Base-by-base conservation (phyloP, 2,113 vertebrate genomes). In the Delphinapterus leucas region DNA sequence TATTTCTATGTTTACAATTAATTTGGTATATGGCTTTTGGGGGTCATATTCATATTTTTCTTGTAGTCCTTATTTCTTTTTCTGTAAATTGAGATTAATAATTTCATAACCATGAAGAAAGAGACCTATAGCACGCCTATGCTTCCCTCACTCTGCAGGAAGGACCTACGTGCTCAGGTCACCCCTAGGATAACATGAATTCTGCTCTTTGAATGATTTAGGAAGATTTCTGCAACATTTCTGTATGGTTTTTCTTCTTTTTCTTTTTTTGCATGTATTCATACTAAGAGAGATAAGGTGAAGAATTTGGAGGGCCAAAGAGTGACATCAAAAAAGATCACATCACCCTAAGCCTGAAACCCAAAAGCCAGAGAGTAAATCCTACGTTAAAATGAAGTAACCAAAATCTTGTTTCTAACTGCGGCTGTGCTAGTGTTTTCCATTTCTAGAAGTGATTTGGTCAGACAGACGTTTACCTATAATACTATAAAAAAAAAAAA, bases 41-140 rank as follows among this genome's bases (percentile, higher is more conserved):
- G 67, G n/a, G 17, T 33, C 55, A 82, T 58, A 70, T 53, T 68
- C 15, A 49, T 1, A 68, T 73, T 92, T 79, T 20, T 79, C 14
- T 73, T 87, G 86, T 68, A 90, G 47, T 91, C 58, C 8, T 31
- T 76, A 26, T 74, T 82, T 97, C 53, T 92, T 95, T 65, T 84
- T 58, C 41, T 70, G 5, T 90, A 76, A 83, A 0, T 36, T 95
- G 88, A 92, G 20, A 33, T 83, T 41, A 81, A 67, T 82, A 73
- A 47, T 33, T 92, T 53, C 0, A n/a, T 83, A 82, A 79, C 15
- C 1, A 36, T 79, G 55, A 41, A 49, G 28, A 93, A 47, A 80
- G 53, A 23, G 15, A 20, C 15, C 1, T 67, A 65, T 2, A 41
- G 7, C 13, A 36, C 2, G 3, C 0, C 1, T 53, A 76, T 20